Conservation (phyloP, 2,113 vertebrate species). For the Gobio gobio region DNA sequence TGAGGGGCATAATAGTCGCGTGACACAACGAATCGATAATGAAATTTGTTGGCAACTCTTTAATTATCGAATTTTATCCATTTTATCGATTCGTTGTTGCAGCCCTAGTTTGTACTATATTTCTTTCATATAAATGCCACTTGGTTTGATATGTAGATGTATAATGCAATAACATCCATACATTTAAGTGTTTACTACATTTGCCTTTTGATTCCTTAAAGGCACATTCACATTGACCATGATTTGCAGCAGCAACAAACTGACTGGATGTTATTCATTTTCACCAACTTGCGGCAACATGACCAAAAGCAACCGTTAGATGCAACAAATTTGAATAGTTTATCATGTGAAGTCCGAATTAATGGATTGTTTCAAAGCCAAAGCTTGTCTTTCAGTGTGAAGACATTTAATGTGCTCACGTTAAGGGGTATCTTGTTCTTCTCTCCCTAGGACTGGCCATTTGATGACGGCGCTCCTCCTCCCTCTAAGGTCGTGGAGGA, state of each 20-base stretch:
- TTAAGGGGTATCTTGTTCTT: not conserved
- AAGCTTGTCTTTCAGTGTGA: not conserved
- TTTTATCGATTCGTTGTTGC: too few species aligned
- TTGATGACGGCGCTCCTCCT: slow-evolving; percentile 93
- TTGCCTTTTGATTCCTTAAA: not conserved
- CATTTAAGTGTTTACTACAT: not conserved
- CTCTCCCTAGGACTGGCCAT: slow-evolving; percentile 89
- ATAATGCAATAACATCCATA: not conserved
- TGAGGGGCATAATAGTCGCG: too few species aligned
- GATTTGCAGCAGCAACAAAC: not conserved
- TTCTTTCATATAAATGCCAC: not conserved
- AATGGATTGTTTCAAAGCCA: not conserved
- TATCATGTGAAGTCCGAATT: not conserved
- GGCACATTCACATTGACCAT: not conserved
- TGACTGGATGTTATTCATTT: not conserved
- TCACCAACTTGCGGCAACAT: not conserved
- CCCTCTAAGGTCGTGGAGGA: slow-evolving; percentile 95
- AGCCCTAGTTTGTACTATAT: not conserved
- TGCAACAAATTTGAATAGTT: not conserved
- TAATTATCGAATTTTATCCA: too few species aligned
- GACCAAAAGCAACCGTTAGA: not conserved
- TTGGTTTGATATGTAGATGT: not conserved
- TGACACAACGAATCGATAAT: too few species aligned
- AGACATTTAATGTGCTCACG: not conserved
- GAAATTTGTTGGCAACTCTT: too few species aligned